Conservation (phyloP, 2,113 vertebrate genomes). For the Xiphophorus hellerii region DNA sequence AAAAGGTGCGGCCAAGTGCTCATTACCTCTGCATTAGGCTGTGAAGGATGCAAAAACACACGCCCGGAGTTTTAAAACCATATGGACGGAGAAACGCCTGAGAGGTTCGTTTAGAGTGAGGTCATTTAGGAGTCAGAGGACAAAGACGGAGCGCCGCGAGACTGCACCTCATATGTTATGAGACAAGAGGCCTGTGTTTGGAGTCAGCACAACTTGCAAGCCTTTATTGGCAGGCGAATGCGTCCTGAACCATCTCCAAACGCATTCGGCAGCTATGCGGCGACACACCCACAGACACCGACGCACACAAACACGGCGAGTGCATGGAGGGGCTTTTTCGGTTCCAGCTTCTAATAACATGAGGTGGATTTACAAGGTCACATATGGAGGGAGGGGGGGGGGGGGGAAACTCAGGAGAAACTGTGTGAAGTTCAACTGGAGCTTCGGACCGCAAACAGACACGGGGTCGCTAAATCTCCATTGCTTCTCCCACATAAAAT, state of each 20-base stretch:
- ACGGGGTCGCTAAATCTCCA: constrained; percentile 66
- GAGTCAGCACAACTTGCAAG: constrained; percentile 36
- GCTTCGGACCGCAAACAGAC: constrained; percentile 64
- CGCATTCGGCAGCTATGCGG: constrained; percentile 30
- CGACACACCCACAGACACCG: constrained; percentile 39
- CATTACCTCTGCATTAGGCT: constrained; percentile 11
- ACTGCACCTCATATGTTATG: constrained; percentile 29
- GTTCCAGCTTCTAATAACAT: constrained; percentile 51
- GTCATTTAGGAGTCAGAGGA: constrained; percentile 36
- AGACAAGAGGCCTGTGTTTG: constrained; percentile 45
- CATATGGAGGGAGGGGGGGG: constrained; percentile 20
- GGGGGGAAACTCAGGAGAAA: constrained; percentile 55
- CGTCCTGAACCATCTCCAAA: constrained; percentile 47
- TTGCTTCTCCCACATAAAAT: constrained; percentile 63
- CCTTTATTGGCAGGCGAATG: constrained; percentile 40
- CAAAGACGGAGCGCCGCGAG: not conserved
- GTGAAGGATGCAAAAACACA: constrained; percentile 11
- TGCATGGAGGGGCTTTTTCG: constrained; percentile 24
- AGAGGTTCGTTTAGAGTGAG: constrained; percentile 22
- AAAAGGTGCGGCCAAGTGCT: constrained; percentile 17
- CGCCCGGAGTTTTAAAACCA: constrained; percentile 3
- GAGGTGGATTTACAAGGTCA: constrained; percentile 50
- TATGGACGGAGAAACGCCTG: constrained; percentile 1
- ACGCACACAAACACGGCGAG: constrained; percentile 24
- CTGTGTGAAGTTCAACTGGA: constrained; percentile 70